Percentiles rank a stretch among this genome's conserved stretches.
Conservation (phyloP, 2,113 vertebrate species). For the Holacanthus passer region DNA sequence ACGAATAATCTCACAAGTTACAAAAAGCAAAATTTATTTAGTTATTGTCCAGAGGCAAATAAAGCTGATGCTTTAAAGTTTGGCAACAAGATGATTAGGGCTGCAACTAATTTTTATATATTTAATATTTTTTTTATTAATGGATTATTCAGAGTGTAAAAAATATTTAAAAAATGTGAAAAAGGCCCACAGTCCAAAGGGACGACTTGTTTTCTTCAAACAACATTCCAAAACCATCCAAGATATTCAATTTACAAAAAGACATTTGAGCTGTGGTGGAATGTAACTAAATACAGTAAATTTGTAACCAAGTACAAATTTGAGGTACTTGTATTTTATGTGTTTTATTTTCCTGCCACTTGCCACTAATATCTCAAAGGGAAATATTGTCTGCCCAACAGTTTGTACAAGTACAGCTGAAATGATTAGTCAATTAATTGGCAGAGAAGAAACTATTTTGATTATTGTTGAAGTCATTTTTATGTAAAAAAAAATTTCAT, state of each 20-base stretch:
- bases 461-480: no score
- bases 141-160: background rate
- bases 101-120: background rate
- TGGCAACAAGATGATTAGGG: background rate
- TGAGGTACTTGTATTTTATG: background rate
- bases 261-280: background rate
- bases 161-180: no score
- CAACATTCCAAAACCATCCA: background rate
- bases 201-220: background rate
- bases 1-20: constrained; percentile 7
- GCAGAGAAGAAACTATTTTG: no score
- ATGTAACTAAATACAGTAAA: background rate
- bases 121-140: no score
- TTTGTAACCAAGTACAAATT: background rate
- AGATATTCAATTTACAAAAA: background rate
- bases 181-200: no score
- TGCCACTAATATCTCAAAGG: background rate
- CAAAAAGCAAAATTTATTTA: background rate
- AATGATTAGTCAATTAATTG: no score
- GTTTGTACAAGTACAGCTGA: no score
- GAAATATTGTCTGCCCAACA: no score
- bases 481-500: no score
- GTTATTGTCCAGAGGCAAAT: background rate
- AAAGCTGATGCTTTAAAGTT: background rate
- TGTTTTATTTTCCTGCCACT: background rate